Base-by-base conservation (phyloP, 2,113 vertebrate species). In the Capricornis sumatraensis region DNA sequence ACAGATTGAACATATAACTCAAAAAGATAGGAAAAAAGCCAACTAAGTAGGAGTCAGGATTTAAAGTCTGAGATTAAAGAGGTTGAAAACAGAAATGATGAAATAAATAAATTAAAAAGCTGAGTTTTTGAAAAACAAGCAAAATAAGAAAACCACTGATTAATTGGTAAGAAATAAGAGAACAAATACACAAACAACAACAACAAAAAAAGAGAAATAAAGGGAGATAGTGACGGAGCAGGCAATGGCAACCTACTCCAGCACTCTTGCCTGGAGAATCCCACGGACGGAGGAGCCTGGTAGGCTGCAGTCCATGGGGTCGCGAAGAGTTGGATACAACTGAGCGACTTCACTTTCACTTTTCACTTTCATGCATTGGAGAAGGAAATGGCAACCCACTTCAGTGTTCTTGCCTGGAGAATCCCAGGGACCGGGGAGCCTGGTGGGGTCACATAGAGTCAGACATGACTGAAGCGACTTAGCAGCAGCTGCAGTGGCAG, bases 251-350 rank as follows among this genome's bases (percentile, higher is more conserved):
- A 0, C 23, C 9, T 23, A 58, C 23, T 58, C 23, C 57, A 58
- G 23, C 11, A 2, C 9, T 58, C 57, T 58, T 58, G 23, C 23
- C 4, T 58, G 57, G 57, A 58, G 1, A 58, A 58, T 58, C 1
- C 23, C 23, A 58, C 0, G 1, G 57, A 25, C 0, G 57, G 57
- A 2, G 23, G 23, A 58, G 23, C 23, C 57, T 27, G 55, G 55
- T 57, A 25, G 55, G 23, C 8, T 57, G 23, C 55, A 11, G 23
- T 57, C 23, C 3, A 25, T 11, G 55, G 9, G 23, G 23, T 25
- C 0, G 0, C 0, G 4, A 11, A 57, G 55, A 57, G 23, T 2
- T 11, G 23, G 55, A 25, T 23, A 57, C 3, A 0, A 57, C 55
- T 57, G 55, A 57, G 23, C 3, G 9, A 57, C 55, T 57, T 57